A percentile compares a stretch with the other conserved stretches of the same genome.
Conservation (phyloP, 2,113 vertebrate genomes). For the Hydropotes inermis region DNA sequence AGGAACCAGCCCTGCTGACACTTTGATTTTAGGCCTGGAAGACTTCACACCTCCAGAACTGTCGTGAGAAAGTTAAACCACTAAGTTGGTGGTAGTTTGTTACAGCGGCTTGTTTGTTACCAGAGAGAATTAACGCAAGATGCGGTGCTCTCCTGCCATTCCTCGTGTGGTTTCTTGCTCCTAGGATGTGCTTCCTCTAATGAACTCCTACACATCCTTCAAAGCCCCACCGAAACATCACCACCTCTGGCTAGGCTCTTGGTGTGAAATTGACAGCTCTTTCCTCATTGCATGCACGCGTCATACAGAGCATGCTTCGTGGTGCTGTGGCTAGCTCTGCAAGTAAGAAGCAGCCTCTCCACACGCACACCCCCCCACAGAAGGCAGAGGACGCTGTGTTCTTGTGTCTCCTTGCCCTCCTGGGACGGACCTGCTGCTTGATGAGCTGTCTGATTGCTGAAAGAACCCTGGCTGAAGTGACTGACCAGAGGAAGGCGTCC, state of each 20-base stretch:
- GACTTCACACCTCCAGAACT: neutral
- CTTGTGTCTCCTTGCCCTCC: rapidly evolving
- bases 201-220: neutral
- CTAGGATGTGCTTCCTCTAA: rapidly evolving
- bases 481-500: rapidly evolving
- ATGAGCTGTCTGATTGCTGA: neutral
- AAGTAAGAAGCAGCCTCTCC: rapidly evolving
- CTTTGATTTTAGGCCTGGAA: neutral
- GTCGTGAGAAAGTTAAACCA: neutral
- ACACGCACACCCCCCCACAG: rapidly evolving
- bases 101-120: neutral
- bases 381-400: rapidly evolving
- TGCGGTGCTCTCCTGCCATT: neutral
- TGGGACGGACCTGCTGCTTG: rapidly evolving
- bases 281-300: rapidly evolving
- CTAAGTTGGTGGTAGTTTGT: neutral
- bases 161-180: neutral
- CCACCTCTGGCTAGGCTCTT: neutral
- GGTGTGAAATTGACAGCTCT: neutral
- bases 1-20: neutral
- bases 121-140: rapidly evolving
- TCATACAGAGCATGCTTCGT: rapidly evolving
- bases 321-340: neutral
- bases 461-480: rapidly evolving
- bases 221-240: neutral